Evolutionary conservation across 2,113 vertebrate species (phyloP).

Genomic region (Gallinago paraguaiae): DNA sequence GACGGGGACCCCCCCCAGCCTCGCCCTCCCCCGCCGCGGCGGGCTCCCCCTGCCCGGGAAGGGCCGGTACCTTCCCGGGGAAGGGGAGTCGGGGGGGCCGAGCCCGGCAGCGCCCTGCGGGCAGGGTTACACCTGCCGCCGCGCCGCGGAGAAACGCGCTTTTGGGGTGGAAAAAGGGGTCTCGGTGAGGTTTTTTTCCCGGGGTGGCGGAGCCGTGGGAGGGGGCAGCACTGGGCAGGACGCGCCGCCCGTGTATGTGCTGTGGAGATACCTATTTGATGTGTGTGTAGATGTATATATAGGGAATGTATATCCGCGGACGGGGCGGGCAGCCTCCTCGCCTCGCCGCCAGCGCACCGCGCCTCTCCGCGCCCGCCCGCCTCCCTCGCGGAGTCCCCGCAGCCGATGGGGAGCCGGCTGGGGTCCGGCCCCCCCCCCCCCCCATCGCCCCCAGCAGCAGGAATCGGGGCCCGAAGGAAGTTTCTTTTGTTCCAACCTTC

Average conservation of each 20-base stretch:
- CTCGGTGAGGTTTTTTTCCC: neutral
- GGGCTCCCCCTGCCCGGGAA: neutral
- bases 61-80: neutral
- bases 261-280: neutral
- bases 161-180: neutral
- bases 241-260: neutral
- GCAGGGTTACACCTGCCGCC: neutral
- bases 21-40: neutral
- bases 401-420: neutral
- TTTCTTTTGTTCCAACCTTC: slow-evolving; percentile 33
- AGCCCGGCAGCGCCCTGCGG: neutral
- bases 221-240: neutral
- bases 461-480: neutral
- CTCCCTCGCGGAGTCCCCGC: neutral
- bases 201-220: neutral
- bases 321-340: neutral
- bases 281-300: neutral
- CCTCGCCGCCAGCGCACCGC: neutral
- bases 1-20: neutral
- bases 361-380: neutral
- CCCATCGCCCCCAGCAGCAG: neutral
- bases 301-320: too few species aligned
- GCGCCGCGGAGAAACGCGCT: neutral
- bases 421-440: too few species aligned
- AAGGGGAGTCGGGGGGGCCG: neutral